A percentile compares a stretch with the other conserved stretches of the same genome.
Conservation (phyloP, 1,140 invertebrate genomes). For the Dolichoris vasculosae region DNA sequence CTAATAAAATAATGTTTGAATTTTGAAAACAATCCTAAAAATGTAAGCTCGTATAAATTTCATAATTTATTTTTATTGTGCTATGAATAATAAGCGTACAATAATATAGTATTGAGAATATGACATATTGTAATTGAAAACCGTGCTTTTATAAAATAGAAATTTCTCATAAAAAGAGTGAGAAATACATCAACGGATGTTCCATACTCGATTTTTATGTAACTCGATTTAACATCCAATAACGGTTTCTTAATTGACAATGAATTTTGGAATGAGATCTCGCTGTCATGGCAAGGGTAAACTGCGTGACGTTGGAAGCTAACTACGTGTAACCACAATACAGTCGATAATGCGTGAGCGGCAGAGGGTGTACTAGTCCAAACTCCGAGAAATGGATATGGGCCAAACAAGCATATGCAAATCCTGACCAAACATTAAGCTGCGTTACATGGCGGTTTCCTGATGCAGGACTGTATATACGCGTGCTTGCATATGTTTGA, state of each 20-base stretch:
- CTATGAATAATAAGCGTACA: too few species aligned
- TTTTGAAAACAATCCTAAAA: too few species aligned
- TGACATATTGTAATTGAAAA: too few species aligned
- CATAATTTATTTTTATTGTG: too few species aligned
- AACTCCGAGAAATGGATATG: constrained; percentile 29
- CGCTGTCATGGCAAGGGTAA: constrained; percentile 3
- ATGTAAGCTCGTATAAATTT: too few species aligned
- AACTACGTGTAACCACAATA: constrained; percentile 50
- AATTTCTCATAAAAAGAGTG: too few species aligned
- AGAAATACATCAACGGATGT: too few species aligned
- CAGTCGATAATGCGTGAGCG: constrained; percentile 51
- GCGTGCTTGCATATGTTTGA: constrained; percentile 24
- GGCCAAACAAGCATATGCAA: constrained; percentile 71
- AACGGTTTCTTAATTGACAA: constrained; percentile 43
- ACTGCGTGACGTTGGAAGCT: neutral
- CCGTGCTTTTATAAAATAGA: too few species aligned
- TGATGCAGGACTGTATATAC: constrained; percentile 24
- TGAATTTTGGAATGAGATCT: constrained; percentile 34
- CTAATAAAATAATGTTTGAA: too few species aligned
- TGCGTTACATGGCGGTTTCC: neutral
- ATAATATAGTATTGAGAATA: too few species aligned
- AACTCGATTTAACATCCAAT: neutral
- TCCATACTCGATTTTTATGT: too few species aligned
- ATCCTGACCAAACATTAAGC: constrained; percentile 69
- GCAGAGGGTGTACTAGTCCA: neutral